Conservation (phyloP, 2,888 invertebrate species). For the Lithophane ornitopus region DNA sequence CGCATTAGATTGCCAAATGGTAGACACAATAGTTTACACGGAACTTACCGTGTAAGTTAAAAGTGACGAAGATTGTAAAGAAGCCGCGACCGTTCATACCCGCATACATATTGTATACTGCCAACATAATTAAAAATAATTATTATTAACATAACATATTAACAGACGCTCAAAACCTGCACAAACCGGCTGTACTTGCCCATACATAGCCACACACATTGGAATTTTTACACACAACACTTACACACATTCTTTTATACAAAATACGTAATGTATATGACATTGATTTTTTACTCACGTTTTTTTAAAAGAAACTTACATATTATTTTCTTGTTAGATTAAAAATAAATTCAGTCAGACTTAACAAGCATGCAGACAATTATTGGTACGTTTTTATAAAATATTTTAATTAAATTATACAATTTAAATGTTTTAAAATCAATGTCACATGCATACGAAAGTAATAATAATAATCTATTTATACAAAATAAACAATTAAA, state of each 20-base stretch:
- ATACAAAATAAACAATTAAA: slow-evolving; percentile 62
- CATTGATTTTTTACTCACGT: slow-evolving; percentile 42
- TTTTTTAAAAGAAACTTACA: slow-evolving; percentile 13
- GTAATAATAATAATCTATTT: slow-evolving; percentile 55
- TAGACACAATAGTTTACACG: neutral
- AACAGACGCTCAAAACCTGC: slow-evolving; percentile 56
- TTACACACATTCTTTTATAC: slow-evolving; percentile 64
- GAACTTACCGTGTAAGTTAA: neutral
- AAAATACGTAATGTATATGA: slow-evolving; percentile 55
- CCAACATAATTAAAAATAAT: slow-evolving; percentile 61
- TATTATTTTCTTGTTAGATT: slow-evolving; percentile 29
- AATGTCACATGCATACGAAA: slow-evolving; percentile 45
- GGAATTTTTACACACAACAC: slow-evolving; percentile 68
- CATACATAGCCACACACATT: slow-evolving; percentile 67
- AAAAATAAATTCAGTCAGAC: slow-evolving; percentile 54
- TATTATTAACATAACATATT: slow-evolving; percentile 52
- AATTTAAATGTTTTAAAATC: slow-evolving; percentile 40
- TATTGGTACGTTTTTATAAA: slow-evolving; percentile 28
- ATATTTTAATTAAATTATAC: slow-evolving; percentile 30
- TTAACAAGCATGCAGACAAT: slow-evolving; percentile 37
- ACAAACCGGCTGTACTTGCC: slow-evolving; percentile 69
- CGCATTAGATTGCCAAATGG: neutral
- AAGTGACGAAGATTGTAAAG: slow-evolving; percentile 6
- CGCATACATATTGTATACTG: slow-evolving; percentile 56
- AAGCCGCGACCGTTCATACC: slow-evolving; percentile 54